A percentile compares a stretch with the other conserved stretches of the same genome.
Evolutionary conservation across 2,888 invertebrate species (phyloP).

Genomic region (Pediacus dermestoides): DNA sequence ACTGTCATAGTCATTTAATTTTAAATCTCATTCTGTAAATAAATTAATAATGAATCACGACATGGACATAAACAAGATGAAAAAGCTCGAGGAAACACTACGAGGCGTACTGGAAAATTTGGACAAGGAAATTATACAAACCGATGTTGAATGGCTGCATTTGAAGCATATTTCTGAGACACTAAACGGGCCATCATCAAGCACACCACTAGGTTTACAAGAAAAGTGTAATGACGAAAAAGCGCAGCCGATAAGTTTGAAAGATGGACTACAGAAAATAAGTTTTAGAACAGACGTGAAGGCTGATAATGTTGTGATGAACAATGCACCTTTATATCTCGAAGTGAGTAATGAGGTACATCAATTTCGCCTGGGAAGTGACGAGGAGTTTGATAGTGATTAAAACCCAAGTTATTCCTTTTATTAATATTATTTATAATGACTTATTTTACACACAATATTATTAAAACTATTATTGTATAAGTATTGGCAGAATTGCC

Average conservation of each 20-base stretch:
- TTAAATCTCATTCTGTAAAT: no score
- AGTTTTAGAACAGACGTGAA: slow-evolving; percentile 5
- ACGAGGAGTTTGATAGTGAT: slow-evolving; percentile 30
- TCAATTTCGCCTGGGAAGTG: slow-evolving; percentile 6
- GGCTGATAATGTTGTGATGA: slow-evolving; percentile 9
- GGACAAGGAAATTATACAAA: slow-evolving; percentile 33
- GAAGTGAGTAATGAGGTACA: background rate
- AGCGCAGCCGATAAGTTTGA: no score
- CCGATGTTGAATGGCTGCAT: slow-evolving; percentile 37
- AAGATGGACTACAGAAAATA: no score
- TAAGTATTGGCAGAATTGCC: background rate
- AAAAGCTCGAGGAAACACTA: slow-evolving; percentile 24
- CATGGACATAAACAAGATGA: no score
- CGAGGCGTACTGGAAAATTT: slow-evolving; percentile 28
- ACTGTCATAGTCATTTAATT: no score
- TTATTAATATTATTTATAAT: background rate
- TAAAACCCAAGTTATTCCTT: slow-evolving; percentile 11
- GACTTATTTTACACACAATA: background rate
- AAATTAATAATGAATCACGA: no score
- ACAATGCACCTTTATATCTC: slow-evolving; percentile 4
- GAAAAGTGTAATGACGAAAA: no score
- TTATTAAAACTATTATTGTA: background rate
- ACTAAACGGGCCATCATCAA: slow-evolving; percentile 1
- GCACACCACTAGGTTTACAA: background rate
- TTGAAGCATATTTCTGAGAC: slow-evolving; percentile 27